Percentiles rank a stretch among this genome's conserved stretches.
Evolutionary conservation across 2,113 vertebrate genomes (phyloP).

Genomic region (Benitochromis conjunctus): DNA sequence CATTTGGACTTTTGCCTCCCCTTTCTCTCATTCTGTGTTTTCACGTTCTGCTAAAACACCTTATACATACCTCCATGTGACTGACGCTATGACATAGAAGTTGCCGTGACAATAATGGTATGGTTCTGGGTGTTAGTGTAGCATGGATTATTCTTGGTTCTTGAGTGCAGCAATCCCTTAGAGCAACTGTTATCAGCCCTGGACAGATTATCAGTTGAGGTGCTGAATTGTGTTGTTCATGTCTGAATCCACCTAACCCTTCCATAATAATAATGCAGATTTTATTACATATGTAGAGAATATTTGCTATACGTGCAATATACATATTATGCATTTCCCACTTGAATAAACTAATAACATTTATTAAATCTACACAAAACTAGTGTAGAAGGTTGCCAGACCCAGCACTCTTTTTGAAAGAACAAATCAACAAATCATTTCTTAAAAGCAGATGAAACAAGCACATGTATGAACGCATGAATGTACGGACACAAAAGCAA

Average conservation of each 20-base stretch:
- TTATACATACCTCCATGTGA: background rate
- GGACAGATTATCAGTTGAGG: conserved; percentile 41
- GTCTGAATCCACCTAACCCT: background rate
- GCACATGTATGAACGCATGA: background rate
- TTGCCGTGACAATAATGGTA: background rate
- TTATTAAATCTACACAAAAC: conserved; percentile 10
- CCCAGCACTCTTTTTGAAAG: background rate
- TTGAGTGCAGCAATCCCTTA: conserved; percentile 15
- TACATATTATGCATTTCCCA: background rate
- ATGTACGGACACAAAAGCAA: background rate
- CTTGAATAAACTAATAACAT: conserved; percentile 9
- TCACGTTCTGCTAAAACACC: background rate
- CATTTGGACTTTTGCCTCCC: background rate
- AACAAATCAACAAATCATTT: background rate
- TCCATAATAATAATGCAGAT: background rate
- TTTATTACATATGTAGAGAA: background rate
- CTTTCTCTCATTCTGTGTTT: background rate
- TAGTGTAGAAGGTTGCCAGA: background rate
- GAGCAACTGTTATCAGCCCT: conserved; percentile 28
- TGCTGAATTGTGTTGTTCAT: conserved; percentile 16
- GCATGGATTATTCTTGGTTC: conserved; percentile 28
- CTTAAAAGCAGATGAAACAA: background rate
- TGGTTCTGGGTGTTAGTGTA: background rate
- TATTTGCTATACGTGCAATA: background rate
- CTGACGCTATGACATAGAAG: background rate